Percentiles rank a stretch among this genome's conserved stretches.
Evolutionary conservation across 2,888 invertebrate genomes (phyloP).

Genomic region (Caenorhabditis becei): DNA sequence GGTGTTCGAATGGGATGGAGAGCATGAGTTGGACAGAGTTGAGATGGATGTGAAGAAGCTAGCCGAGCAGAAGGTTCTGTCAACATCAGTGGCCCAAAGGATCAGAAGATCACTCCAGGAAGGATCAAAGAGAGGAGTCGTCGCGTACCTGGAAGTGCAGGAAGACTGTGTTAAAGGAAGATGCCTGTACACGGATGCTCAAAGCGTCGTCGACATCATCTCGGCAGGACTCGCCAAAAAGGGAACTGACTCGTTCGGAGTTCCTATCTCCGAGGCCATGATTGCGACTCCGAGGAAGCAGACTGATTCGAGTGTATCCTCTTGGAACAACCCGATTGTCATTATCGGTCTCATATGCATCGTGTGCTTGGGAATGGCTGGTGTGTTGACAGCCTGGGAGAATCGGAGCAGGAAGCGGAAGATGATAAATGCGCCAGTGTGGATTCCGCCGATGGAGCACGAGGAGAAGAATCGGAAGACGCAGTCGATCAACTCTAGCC

Average conservation of each 20-base stretch:
- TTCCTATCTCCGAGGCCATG: constrained; percentile 61
- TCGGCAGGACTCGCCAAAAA: constrained; percentile 74
- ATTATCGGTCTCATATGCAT: constrained; percentile 15
- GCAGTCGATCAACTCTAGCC: constrained; percentile 31
- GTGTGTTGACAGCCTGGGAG: constrained; percentile 18
- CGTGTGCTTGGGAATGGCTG: constrained; percentile 11
- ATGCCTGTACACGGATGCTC: constrained; percentile 71
- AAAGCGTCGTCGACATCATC: constrained; percentile 73
- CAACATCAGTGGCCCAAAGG: constrained; percentile 14
- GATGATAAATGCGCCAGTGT: constrained; percentile 59
- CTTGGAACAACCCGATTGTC: neutral
- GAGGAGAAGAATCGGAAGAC: constrained; percentile 18
- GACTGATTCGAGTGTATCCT: neutral
- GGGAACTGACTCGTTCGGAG: constrained; percentile 46
- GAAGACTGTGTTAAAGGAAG: constrained; percentile 53
- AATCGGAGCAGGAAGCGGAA: constrained; percentile 55
- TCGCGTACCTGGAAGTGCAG: constrained; percentile 69
- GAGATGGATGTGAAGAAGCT: constrained; percentile 55
- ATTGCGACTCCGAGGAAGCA: constrained; percentile 21
- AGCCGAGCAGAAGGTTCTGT: constrained; percentile 20
- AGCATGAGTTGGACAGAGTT: constrained; percentile 45
- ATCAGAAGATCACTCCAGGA: neutral
- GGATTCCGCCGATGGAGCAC: constrained; percentile 63
- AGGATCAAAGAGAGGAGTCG: constrained; percentile 38
- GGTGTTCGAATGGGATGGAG: constrained; percentile 74